Evolutionary conservation across 2,113 vertebrate species (phyloP), one percentile per base, ranked within the genome.

Genomic region (Xenopus tropicalis): DNA sequence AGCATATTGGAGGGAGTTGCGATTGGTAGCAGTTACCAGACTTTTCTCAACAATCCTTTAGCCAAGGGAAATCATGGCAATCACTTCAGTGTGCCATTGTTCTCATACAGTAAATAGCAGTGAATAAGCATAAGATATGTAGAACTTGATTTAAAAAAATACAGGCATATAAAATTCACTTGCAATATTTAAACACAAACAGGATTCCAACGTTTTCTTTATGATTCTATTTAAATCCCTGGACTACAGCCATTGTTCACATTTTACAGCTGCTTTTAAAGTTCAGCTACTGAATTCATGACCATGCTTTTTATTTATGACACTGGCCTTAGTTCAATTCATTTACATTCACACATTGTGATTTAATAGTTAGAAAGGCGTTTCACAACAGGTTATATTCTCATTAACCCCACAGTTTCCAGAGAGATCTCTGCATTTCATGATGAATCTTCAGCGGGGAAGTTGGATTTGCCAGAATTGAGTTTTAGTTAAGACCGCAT

Each of bases 221-320:
- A n/a, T 54, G 16, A 17, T 54, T 54, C 19, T n/a, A 54, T 54
- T 54, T n/a, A 54, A 17, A n/a, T 19, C 52, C 3, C 14, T 54
- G 52, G 52, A 54, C 52, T 17, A 54, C 1, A 54, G 16, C 52
- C 19, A 54, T 54, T 54, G 52, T 54, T 54, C 52, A 54, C 10
- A n/a, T 54, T 54, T 54, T 54, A 54, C 52, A 54, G 52, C 52
- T 54, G 52, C 52, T 54, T 9, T 54, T 54, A n/a, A 54, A 54
- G 52, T 54, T 54, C 52, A 54, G 52, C 52, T 17, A 54, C 52
- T 3, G 52, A 54, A 54, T 54, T 54, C 19, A 54, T n/a, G 19
- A 54, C 3, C 52, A 20, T n/a, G 16, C 19, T 54, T 54, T n/a
- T 54, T n/a, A 54, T 54, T 54, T 17, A 54, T 54, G 52, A 54